These are phyloP conservation scores for Nothobranchius furzeri DNA, from an alignment of 2,113 vertebrate species.

Conservation along the genomic window DNA sequence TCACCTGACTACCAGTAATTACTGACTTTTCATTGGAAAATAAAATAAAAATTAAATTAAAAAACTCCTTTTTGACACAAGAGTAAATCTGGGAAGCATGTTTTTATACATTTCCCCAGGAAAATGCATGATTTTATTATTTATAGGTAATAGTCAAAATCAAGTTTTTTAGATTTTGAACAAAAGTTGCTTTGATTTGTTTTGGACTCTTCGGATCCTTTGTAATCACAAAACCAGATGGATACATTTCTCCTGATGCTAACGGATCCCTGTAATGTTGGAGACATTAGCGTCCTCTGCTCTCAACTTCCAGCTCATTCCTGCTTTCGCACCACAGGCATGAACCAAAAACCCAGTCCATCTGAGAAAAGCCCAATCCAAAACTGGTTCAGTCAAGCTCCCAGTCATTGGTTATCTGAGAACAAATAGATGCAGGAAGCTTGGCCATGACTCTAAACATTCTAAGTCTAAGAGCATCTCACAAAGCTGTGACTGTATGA, in stretches of 20 bases:
- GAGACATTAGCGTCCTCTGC: not conserved
- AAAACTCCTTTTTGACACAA: no score
- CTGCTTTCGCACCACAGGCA: constrained; percentile 1
- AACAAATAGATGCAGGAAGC: constrained; percentile 4
- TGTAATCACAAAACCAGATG: constrained; percentile 12
- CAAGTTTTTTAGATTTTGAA: constrained; percentile 1
- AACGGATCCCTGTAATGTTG: constrained; percentile 17
- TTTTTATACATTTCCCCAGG: no score
- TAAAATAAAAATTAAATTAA: not conserved
- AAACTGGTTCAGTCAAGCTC: constrained; percentile 7
- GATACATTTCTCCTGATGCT: not conserved
- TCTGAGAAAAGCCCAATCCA: not conserved
- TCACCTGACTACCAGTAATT: constrained; percentile 64
- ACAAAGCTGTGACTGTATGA: constrained; percentile 3
- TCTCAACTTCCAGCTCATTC: not conserved
- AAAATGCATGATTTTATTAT: no score
- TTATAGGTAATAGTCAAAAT: no score
- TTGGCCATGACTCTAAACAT: not conserved
- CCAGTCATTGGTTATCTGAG: constrained; percentile 5
- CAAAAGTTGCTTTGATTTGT: not conserved
- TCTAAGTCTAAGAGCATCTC: no score
- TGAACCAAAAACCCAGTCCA: not conserved
- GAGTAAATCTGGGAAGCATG: no score
- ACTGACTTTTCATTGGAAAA: constrained; percentile 25
- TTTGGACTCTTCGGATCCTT: not conserved